Percentiles rank a stretch among this genome's conserved stretches.
phyloP scores from a whole-genome alignment of 2,888 invertebrate genomes.

The Geotrupes spiniger region DNA sequence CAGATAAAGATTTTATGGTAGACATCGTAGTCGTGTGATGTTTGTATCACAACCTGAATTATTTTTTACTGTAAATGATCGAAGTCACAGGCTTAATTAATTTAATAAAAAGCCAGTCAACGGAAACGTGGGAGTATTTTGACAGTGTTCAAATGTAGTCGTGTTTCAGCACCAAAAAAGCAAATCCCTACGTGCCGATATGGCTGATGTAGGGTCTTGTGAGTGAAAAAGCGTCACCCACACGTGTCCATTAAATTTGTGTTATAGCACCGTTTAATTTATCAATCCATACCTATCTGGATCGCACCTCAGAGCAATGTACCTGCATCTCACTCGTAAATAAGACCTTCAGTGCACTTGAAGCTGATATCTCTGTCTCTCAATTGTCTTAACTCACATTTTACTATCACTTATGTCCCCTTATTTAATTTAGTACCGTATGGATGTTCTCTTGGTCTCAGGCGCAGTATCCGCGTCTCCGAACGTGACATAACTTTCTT shows the following conservation, averaged over 20 bases:
- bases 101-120: no score
- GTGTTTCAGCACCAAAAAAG: neutral
- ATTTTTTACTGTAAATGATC: no score
- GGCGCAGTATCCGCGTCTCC: neutral
- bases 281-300: constrained; percentile 31
- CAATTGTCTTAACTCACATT: constrained; percentile 28
- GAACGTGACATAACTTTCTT: neutral
- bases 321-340: constrained; percentile 29
- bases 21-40: no score
- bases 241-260: constrained; percentile 34
- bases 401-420: constrained; percentile 26
- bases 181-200: constrained; percentile 1
- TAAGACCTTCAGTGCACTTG: constrained; percentile 26
- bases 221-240: constrained; percentile 24
- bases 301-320: constrained; percentile 27
- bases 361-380: constrained; percentile 24
- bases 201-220: neutral
- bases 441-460: constrained; percentile 8
- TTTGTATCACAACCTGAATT: no score
- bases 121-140: constrained; percentile 12
- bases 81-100: no score
- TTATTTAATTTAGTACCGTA: constrained; percentile 23
- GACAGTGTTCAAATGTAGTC: constrained; percentile 11
- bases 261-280: constrained; percentile 36
- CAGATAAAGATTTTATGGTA: no score